phyloP scores from a whole-genome alignment of 2,888 invertebrate genomes.

The Heliconius hortense region DNA sequence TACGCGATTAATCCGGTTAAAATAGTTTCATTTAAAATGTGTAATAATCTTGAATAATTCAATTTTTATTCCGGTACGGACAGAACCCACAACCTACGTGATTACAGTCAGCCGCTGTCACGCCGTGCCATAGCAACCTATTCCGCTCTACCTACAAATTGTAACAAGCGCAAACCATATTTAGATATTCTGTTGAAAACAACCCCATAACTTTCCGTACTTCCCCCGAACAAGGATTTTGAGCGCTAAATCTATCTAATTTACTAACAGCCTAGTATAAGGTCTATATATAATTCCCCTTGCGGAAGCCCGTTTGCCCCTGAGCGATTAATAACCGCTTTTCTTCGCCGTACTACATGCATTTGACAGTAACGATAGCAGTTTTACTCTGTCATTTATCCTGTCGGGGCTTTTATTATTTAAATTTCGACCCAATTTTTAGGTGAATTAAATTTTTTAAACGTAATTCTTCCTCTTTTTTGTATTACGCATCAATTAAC shows the following conservation, averaged over 20 bases:
- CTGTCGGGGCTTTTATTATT: conserved; percentile 57
- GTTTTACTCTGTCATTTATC: conserved; percentile 68
- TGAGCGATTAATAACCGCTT: conserved; percentile 71
- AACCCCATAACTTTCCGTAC: conserved; percentile 18
- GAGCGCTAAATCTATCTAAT: conserved; percentile 38
- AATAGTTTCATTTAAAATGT: too few relatives aligned
- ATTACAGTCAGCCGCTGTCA: neutral
- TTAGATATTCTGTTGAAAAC: neutral
- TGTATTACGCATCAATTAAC: conserved; percentile 46
- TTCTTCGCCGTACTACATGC: conserved; percentile 69
- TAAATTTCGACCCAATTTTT: conserved; percentile 50
- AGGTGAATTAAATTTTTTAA: conserved; percentile 40
- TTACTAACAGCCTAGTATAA: conserved; percentile 53
- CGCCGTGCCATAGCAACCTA: neutral
- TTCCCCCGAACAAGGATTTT: conserved; percentile 35
- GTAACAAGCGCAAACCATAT: neutral
- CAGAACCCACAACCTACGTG: too few relatives aligned
- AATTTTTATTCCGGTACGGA: too few relatives aligned
- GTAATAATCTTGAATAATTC: too few relatives aligned
- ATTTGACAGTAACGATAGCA: conserved; percentile 76
- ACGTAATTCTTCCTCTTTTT: conserved; percentile 39
- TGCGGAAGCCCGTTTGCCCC: conserved; percentile 59
- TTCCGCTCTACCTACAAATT: neutral
- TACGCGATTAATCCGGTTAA: too few relatives aligned
- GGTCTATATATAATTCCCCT: conserved; percentile 67